Base-by-base conservation (phyloP, 2,113 vertebrate genomes). In the Miniopterus natalensis region DNA sequence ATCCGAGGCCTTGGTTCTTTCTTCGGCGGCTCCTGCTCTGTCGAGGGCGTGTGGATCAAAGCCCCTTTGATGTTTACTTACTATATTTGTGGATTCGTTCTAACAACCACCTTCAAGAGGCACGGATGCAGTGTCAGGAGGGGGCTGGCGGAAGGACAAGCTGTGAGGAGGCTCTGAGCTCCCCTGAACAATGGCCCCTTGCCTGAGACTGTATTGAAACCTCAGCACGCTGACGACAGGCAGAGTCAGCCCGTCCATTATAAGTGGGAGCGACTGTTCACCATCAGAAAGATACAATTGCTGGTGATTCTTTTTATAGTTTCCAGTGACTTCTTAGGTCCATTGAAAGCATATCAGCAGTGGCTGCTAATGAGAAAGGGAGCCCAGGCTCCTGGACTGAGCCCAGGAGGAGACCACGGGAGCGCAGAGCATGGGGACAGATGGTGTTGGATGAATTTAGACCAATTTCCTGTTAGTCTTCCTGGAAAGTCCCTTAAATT, bases 11-110 rank as follows among this genome's bases (percentile, higher is more conserved):
- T 96, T 95, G 96, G 96, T 73, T 93, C 95, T 95, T 95, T 98
- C 97, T 98, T 97, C 12, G 1, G 96, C 97, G 97, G 97, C 80
- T 97, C 88, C 94, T 71, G 85, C 13, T 97, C 98, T 98, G 97
- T 75, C 8, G 78, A 90, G 93, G 94, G 96, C 77, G 5, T 0
- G 66, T 49, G 97, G 98, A 98, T 98, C 98, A 98, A 98, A 99
- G 98, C 73, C 88, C 90, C 98, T 98, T 98, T 99, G 98, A 98
- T 98, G 98, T 98, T 98, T 98, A 96, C 98, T 98, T 97, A 97
- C 97, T 97, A 85, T 84, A 97, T 97, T 98, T 95, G 93, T 27
- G 96, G 97, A 92, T 97, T 71, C 78, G 78, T 96, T 70, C 86
- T 90, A 98, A 97, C 77, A 97, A 63, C 80, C 86, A 84, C 42